Conservation (phyloP, 2,113 vertebrate species). For the Cheilinus undulatus region DNA sequence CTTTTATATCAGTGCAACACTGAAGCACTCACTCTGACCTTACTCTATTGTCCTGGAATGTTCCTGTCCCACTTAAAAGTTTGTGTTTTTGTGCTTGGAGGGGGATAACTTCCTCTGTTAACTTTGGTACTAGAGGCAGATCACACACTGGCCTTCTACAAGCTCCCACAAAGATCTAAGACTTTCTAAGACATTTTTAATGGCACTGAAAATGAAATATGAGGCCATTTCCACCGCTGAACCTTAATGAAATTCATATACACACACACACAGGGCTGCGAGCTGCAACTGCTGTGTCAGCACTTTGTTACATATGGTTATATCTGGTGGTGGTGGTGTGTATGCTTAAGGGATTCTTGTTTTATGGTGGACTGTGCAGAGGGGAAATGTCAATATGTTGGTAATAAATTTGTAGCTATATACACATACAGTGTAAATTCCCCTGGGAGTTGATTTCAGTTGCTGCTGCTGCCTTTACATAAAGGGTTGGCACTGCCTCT, state of each 20-base stretch:
- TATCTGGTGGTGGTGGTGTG: neutral
- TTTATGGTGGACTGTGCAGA: neutral
- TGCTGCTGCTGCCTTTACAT: neutral
- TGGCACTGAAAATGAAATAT: slow-evolving; percentile 28
- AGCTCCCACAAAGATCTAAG: slow-evolving; percentile 4
- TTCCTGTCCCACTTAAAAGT: neutral
- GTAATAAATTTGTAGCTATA: neutral
- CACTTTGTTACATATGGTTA: neutral
- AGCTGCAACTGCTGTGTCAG: slow-evolving; percentile 33
- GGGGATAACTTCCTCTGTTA: neutral
- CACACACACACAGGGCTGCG: neutral
- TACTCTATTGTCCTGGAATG: neutral
- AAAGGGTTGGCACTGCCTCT: neutral
- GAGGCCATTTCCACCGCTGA: neutral
- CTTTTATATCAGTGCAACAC: too few species aligned
- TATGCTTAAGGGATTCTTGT: neutral
- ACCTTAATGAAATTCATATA: slow-evolving; percentile 11
- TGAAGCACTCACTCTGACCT: neutral
- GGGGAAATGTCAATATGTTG: slow-evolving; percentile 29
- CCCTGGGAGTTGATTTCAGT: slow-evolving; percentile 6
- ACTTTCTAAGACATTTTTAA: slow-evolving; percentile 3
- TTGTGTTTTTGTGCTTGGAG: neutral
- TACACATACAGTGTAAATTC: neutral
- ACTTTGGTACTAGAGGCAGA: neutral
- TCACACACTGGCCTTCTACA: neutral